Evolutionary conservation across 1,140 invertebrate genomes (phyloP).

Genomic region (Bombyx mandarina): DNA sequence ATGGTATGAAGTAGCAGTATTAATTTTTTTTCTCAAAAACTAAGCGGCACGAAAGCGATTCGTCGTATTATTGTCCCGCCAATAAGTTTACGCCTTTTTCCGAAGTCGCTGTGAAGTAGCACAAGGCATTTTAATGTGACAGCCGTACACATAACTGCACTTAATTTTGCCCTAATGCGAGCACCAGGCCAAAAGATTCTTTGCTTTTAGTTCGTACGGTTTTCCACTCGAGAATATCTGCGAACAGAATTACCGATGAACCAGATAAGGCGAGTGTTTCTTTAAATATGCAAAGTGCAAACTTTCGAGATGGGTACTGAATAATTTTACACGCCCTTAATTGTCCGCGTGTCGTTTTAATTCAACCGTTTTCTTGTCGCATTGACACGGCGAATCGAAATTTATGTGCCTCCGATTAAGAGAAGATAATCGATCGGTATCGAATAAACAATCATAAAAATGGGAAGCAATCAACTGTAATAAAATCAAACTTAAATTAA

Average conservation of each 20-base stretch:
- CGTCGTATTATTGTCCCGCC: conserved; percentile 53
- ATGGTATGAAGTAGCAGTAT: no score
- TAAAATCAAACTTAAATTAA: conserved; percentile 14
- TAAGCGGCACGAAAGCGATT: conserved; percentile 23
- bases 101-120: conserved; percentile 42
- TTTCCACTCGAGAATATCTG: conserved; percentile 56
- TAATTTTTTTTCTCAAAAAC: not conserved
- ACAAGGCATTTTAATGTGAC: conserved; percentile 64
- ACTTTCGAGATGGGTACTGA: conserved; percentile 62
- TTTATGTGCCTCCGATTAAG: conserved; percentile 19
- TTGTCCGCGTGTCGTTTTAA: conserved; percentile 58
- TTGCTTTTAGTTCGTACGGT: conserved; percentile 37
- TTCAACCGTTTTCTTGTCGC: conserved; percentile 33
- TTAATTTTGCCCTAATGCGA: conserved; percentile 68
- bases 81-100: conserved; percentile 45
- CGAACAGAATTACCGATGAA: conserved; percentile 54
- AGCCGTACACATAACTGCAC: conserved; percentile 61
- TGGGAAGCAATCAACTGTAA: conserved; percentile 9
- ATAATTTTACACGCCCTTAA: conserved; percentile 69
- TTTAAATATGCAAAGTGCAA: conserved; percentile 68
- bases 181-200: conserved; percentile 42
- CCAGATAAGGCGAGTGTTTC: conserved; percentile 60
- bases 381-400: conserved; percentile 43
- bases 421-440: conserved; percentile 5
- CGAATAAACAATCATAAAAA: conserved; percentile 4